Percentiles rank a stretch among this genome's conserved stretches.
Evolutionary conservation across 2,888 invertebrate species (phyloP).

Genomic region (Carabus problematicus): DNA sequence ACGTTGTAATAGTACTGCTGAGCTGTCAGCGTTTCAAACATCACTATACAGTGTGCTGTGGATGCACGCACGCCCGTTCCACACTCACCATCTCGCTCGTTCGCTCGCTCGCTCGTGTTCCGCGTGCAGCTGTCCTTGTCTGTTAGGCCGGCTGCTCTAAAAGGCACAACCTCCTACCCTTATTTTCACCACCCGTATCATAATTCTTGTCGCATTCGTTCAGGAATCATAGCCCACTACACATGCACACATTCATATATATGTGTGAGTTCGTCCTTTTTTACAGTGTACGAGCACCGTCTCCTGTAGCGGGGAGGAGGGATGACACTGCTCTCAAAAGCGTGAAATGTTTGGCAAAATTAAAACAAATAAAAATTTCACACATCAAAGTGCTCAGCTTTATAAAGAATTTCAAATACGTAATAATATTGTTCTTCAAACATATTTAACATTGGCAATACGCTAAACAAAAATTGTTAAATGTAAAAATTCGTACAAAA

Average conservation of each 20-base stretch:
- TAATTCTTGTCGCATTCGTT: slow-evolving; percentile 51
- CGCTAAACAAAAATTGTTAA: no score
- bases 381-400: no score
- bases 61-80: slow-evolving; percentile 58
- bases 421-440: no score
- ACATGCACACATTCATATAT: not conserved
- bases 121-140: slow-evolving; percentile 43
- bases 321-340: no score
- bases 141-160: slow-evolving; percentile 55
- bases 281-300: no score
- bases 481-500: no score
- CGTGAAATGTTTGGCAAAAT: no score
- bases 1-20: slow-evolving; percentile 60
- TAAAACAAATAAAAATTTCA: no score
- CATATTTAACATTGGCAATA: no score
- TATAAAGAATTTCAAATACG: no score
- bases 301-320: no score
- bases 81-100: slow-evolving; percentile 48
- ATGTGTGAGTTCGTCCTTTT: no score
- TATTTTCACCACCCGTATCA: slow-evolving; percentile 55
- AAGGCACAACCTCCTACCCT: slow-evolving; percentile 59
- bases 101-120: slow-evolving; percentile 24
- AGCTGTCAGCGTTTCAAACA: slow-evolving; percentile 63
- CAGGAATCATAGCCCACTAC: slow-evolving; percentile 18
- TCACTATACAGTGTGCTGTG: slow-evolving; percentile 55